These are phyloP conservation scores for Drosophila neocordata DNA, from an alignment of 1,140 invertebrate species.

Conservation along the genomic window DNA sequence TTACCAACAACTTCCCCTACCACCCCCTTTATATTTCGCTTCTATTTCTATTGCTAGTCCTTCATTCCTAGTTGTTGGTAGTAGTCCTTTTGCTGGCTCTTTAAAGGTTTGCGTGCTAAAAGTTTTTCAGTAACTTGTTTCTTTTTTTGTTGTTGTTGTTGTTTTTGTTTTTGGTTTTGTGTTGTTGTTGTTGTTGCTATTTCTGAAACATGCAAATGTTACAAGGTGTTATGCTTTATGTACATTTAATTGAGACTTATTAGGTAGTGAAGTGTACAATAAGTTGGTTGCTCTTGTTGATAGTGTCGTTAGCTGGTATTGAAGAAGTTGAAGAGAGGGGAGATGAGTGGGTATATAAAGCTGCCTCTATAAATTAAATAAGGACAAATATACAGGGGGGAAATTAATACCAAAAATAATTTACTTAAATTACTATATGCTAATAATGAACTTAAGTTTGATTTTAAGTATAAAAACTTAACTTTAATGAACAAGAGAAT, in stretches of 20 bases:
- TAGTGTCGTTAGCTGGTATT: conserved; percentile 59
- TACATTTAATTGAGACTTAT: conserved; percentile 82
- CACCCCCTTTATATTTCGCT: not conserved
- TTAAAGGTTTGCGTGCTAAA: conserved; percentile 69
- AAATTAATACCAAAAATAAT: not conserved
- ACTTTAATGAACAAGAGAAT: too few species aligned
- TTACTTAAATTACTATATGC: too few species aligned
- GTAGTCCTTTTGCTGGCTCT: conserved; percentile 33
- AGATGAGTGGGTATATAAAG: not conserved
- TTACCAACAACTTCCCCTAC: too few species aligned
- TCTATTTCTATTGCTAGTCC: conserved; percentile 27
- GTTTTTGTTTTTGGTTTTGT: not conserved
- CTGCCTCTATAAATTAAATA: conserved; percentile 1
- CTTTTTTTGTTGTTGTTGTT: not conserved
- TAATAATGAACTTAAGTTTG: too few species aligned
- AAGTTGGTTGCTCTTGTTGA: conserved; percentile 58
- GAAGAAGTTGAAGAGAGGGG: not conserved
- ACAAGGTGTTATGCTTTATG: conserved; percentile 79
- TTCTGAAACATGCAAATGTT: conserved; percentile 70
- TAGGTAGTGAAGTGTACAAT: conserved; percentile 64
- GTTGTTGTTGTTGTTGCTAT: conserved; percentile 13
- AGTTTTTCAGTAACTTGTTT: conserved; percentile 53
- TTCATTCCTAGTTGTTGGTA: conserved; percentile 29
- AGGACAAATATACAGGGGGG: not conserved
- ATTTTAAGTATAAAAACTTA: too few species aligned